These are phyloP conservation scores for Mya arenaria DNA, from an alignment of 1,140 invertebrate genomes.

Conservation along the genomic window DNA sequence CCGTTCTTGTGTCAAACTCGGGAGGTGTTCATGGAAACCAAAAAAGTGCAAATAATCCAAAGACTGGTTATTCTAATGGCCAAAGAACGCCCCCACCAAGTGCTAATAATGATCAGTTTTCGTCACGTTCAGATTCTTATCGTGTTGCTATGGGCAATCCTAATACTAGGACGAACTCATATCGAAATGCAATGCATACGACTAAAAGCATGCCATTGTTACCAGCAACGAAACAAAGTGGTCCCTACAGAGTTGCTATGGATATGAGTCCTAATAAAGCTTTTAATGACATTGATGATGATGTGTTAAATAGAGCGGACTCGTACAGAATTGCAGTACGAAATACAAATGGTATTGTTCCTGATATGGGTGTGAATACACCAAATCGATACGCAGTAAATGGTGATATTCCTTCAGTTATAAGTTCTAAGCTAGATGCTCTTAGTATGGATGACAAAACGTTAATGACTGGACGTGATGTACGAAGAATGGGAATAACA, in stretches of 20 bases:
- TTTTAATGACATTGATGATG: slow-evolving; percentile 25
- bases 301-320: slow-evolving; percentile 65
- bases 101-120: neutral
- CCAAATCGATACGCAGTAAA: slow-evolving; percentile 70
- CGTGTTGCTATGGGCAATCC: slow-evolving; percentile 66
- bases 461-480: slow-evolving; percentile 58
- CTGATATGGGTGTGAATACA: slow-evolving; percentile 62
- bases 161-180: slow-evolving; percentile 50
- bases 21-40: slow-evolving; percentile 31
- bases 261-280: slow-evolving; percentile 50
- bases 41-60: slow-evolving; percentile 16
- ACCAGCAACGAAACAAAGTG: slow-evolving; percentile 54
- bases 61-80: neutral
- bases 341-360: slow-evolving; percentile 66
- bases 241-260: slow-evolving; percentile 51
- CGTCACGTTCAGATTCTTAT: slow-evolving; percentile 68
- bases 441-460: slow-evolving; percentile 57
- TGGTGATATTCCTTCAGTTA: slow-evolving; percentile 59
- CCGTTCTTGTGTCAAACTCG: slow-evolving; percentile 35
- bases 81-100: neutral
- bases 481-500: slow-evolving; percentile 74
- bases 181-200: slow-evolving; percentile 62
- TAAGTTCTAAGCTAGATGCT: slow-evolving; percentile 66
- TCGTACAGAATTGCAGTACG: slow-evolving; percentile 74
- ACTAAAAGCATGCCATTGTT: slow-evolving; percentile 61